Base-by-base conservation (phyloP, 2,113 vertebrate genomes). In the Chelonoidis abingdonii region DNA sequence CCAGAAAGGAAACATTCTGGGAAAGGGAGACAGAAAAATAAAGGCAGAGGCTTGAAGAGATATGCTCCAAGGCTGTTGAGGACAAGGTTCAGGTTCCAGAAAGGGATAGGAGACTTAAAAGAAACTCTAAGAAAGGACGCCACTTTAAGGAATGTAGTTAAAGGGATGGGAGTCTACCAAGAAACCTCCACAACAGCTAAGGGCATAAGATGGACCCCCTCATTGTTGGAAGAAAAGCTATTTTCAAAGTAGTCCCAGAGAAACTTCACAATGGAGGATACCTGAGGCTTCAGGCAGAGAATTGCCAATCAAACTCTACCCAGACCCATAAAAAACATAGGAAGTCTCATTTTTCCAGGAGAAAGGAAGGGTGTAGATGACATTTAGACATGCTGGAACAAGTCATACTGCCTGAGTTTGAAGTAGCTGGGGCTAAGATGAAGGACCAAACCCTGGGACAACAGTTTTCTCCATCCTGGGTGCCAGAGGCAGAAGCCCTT, bases 201-300 rank as follows among this genome's bases (percentile, higher is more conserved):
- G 31, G 7, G 16, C 62, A 35, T 35, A 65, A 24, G 31, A 65
- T 65, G 29, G 29, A 17, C 29, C 31, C 31, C 19, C 25, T 22
- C 53, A 21, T 16, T 56, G 62, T 72, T 53, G 22, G 4, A 65
- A 31, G 16, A 65, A 52, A 69, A 84, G 79, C 52, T 75, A 93
- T 94, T 78, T 85, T 41, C 89, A 90, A 65, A 31, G 19, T 31
- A 83, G 41, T 24, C 21, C 1, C 0, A 88, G 12, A 7, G 65
- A 83, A 95, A 25, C 62, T 52, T 49, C 16, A 84, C 62, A 38
- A 27, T 84, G 88, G 24, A 91, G 85, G n/a, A 91, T 14, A 80
- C 0, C 9, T 0, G 53, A 1, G 31, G 84, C 21, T 87, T 85
- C 29, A 85, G 16, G 5, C 17, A 31, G 35, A 81, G 38, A 79